Base-by-base conservation (phyloP, 2,888 invertebrate species). In the Cerastis leucographa region DNA sequence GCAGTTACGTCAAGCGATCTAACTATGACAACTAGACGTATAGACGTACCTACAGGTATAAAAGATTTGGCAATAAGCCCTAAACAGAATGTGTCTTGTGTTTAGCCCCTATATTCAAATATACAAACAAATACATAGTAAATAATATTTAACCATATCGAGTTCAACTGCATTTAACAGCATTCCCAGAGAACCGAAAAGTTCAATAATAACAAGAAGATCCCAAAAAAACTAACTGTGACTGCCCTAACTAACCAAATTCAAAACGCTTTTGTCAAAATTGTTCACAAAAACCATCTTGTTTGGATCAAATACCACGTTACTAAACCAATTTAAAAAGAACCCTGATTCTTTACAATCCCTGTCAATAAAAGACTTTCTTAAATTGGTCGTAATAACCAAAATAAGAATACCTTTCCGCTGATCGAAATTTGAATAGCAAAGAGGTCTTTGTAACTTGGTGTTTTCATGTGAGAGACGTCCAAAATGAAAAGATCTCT, bases 161-260 rank as follows among this genome's bases (percentile, higher is more conserved):
- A 66, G 66, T 68, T 71, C 61, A 80, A 61, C 54, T 68, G 44
- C 68, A 40, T 69, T 68, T 71, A 76, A 67, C n/a, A 44, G 56
- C 65, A 76, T 78, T 83, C 78, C 25, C 73, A 12, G 56, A 67
- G 68, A 72, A 65, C 46, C 61, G 61, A 40, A 64, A 64, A 62
- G 72, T 72, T 85, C 64, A 83, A 84, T 72, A 87, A 85, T 68
- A 85, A 54, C 54, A 73, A 54, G 29, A 73, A 70, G 22, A 71
- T 66, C 49, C 22, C 29, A 84, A 84, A 84, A 85, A 59, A 88
- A 80, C 85, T 65, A 62, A 75, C 70, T 74, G 70, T 85, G 86
- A 82, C 87, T 76, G 74, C 71, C 76, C 62, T 88, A 88, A 88
- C 88, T 89, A 88, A 88, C 88, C 72, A 76, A 88, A 86, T 86